phyloP scores from a whole-genome alignment of 2,113 vertebrate genomes.

The Menidia beryllina region DNA sequence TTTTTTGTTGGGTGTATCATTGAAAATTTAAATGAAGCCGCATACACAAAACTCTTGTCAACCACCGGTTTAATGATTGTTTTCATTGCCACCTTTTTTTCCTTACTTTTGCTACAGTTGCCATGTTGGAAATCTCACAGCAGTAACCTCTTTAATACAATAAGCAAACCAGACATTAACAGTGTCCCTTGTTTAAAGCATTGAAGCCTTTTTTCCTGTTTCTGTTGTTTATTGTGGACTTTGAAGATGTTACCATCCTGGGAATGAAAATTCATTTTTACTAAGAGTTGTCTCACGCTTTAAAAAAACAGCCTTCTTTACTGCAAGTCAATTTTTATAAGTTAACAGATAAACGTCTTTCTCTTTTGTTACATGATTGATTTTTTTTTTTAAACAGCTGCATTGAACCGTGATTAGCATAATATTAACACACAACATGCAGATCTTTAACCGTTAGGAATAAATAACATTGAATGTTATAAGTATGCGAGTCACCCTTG shows the following conservation, averaged over 20 bases:
- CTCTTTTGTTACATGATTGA: constrained; percentile 65
- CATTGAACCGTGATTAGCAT: constrained; percentile 61
- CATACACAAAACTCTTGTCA: background rate
- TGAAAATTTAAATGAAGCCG: too few relatives aligned
- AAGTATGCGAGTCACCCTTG: constrained; percentile 55
- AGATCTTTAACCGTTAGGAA: constrained; percentile 60
- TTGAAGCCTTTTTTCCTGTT: constrained; percentile 25
- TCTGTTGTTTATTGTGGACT: constrained; percentile 45
- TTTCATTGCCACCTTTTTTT: too few relatives aligned
- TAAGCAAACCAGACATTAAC: too few relatives aligned
- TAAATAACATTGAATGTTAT: constrained; percentile 73
- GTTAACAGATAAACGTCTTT: constrained; percentile 76
- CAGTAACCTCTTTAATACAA: too few relatives aligned
- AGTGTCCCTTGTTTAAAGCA: constrained; percentile 28
- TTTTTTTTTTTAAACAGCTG: constrained; percentile 79
- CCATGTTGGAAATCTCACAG: too few relatives aligned
- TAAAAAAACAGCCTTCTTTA: constrained; percentile 69
- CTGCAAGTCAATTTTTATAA: constrained; percentile 81
- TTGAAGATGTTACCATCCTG: constrained; percentile 22
- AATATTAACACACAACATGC: constrained; percentile 68
- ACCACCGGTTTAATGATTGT: background rate
- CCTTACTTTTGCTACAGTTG: too few relatives aligned
- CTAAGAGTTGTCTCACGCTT: constrained; percentile 64
- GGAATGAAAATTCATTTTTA: constrained; percentile 39
- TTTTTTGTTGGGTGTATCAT: background rate